Evolutionary conservation across 2,888 invertebrate genomes (phyloP), one percentile per base, ranked within the genome.

Genomic region (Ophioninae sp.): DNA sequence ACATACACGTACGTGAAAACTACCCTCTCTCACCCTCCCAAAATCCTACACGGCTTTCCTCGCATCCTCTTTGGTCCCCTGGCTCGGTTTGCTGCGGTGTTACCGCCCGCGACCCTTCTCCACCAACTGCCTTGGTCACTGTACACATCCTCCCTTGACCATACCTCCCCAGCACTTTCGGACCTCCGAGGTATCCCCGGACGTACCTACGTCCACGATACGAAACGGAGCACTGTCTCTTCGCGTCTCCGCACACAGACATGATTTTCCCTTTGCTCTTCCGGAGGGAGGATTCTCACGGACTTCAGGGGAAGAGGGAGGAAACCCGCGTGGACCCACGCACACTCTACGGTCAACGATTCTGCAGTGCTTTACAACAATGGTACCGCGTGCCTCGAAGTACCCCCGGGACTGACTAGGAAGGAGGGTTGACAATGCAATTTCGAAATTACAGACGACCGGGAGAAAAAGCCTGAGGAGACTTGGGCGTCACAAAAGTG

Each of bases 311-410:
- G 51, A 17, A 51, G 56, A 39, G 61, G 41, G 8, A 17, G 65
- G 17, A 10, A 13, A 10, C 17, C 63, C 79, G 73, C 79, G 68
- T 63, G 68, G 67, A 73, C 84, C 63, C 83, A 82, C 84, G 78
- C 71, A 79, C 78, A 72, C 72, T 65, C 65, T 61, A 9, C 59
- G 76, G 58, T 59, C 79, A 75, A 58, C n/a, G 75, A 59, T 79
- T 67, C 79, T 75, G 67, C 77, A 75, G 72, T 76, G 79, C 64
- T 79, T 82, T 61, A 75, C 78, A 79, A 90, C 90, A 90, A 90
- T 88, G 89, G 87, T 86, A 87, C 87, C 88, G 90, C 90, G 89
- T 90, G 86, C 85, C 84, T 85, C 80, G 75, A 82, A 82, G 85
- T 83, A 82, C 76, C 68, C 56, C 67, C 72, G 64, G 72, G 59